Evolutionary conservation across 2,113 vertebrate species (phyloP).

Genomic region (Fregetta grallaria): DNA sequence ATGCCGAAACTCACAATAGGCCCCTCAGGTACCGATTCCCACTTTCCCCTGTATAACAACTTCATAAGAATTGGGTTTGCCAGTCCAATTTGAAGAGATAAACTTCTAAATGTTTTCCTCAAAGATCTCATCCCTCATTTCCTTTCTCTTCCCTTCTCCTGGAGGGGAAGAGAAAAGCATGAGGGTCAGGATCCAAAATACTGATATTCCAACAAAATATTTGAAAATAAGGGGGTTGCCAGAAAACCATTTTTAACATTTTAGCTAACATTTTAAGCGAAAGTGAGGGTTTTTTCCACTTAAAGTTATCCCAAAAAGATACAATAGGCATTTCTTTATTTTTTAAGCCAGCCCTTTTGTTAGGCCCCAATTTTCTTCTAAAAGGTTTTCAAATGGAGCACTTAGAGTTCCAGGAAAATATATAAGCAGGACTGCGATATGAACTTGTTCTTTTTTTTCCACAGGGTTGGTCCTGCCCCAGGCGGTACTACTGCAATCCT

Average conservation of each 20-base stretch:
- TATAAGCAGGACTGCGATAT: background rate
- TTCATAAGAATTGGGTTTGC: background rate
- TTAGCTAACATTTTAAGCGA: background rate
- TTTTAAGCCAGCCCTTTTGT: background rate
- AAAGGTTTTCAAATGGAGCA: background rate
- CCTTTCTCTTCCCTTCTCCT: background rate
- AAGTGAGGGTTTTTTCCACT: fast-evolving
- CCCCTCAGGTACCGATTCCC: background rate
- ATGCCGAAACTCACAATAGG: background rate
- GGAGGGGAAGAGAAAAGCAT: background rate
- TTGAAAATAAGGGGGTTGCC: background rate
- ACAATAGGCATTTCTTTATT: background rate
- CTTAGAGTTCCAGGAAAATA: background rate
- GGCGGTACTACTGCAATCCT: background rate
- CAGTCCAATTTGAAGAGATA: background rate
- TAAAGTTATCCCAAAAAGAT: background rate
- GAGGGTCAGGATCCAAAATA: background rate
- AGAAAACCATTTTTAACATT: background rate
- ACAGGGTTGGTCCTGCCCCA: background rate
- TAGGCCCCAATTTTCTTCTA: background rate
- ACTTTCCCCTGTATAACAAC: background rate
- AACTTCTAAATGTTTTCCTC: background rate
- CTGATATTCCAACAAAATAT: background rate
- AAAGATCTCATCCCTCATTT: background rate
- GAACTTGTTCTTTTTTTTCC: background rate